Base-by-base conservation (phyloP, 2,113 vertebrate genomes). In the Platysteira castanea region DNA sequence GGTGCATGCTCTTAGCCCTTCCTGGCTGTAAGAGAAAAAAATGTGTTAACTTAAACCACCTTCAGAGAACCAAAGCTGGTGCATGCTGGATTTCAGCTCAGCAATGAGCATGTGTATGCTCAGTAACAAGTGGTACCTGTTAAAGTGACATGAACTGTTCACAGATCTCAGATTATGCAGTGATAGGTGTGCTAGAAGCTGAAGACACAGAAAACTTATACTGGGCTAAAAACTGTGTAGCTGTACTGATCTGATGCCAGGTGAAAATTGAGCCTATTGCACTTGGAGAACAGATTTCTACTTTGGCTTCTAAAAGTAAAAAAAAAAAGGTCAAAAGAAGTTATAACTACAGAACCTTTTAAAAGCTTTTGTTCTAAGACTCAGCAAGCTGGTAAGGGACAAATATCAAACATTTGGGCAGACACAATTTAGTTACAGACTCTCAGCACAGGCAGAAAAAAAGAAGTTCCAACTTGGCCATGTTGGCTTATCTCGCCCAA, bases 301-400 rank as follows among this genome's bases (percentile, higher is more conserved):
- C 64, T 91, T 86, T 17, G 63, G 22, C 50, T 80, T 90, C 60
- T 57, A 47, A 77, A 83, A 70, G 67, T 47, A 63, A 46, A 59
- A 54, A 68, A 50, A 39, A 63, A 33, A 14, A 39, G 7, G 54
- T 30, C 10, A 20, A 56, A 91, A 74, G 54, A 77, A 70, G 39
- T 74, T 6, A 13, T 67, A 61, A 68, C n/a, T 82, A 39, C 20
- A 82, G 78, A 65, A 52, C 27, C 2, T 82, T 94, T 91, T 83
- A 12, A 37, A 97, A 83, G 86, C 88, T 94, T 96, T 96, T 88
- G 93, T 95, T 96, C 44, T 84, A 84, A 95, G 89, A 81, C 46
- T 61, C 44, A 20, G 74, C n/a, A 86, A 91, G 46, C 54, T 83
- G 73, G 31, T 88, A 87, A 91, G 59, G 87, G 59, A 83, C 30